Conservation (phyloP, 92 coral and sea anemone species). For the Porites divaricata region DNA sequence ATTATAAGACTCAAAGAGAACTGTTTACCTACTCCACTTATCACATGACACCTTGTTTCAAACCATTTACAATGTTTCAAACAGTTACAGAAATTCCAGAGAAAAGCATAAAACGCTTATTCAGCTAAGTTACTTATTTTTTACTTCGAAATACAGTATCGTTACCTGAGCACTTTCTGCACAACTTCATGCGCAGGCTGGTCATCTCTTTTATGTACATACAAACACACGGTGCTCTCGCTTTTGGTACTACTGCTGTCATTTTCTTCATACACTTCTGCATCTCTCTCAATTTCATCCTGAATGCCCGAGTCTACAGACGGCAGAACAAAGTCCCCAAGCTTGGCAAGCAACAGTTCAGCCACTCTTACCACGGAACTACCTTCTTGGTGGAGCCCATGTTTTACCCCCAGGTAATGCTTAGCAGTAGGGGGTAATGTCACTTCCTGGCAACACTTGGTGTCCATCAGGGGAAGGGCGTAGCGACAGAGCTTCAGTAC, state of each 20-base stretch:
- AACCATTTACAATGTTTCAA: no score
- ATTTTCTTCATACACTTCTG: constrained; percentile 17
- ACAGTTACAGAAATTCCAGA: no score
- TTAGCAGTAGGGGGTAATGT: constrained; percentile 69
- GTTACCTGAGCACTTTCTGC: constrained; percentile 89
- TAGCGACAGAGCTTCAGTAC: constrained; percentile 87
- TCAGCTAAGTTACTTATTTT: no score
- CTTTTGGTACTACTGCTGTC: constrained; percentile 19
- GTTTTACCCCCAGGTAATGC: constrained; percentile 53
- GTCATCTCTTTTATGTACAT: constrained; percentile 84
- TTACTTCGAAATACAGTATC: not conserved
- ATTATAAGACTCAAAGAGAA: no score
- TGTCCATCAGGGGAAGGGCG: constrained; percentile 88
- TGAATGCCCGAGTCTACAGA: constrained; percentile 44
- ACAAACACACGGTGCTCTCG: constrained; percentile 62
- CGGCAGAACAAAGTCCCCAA: constrained; percentile 90
- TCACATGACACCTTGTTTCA: no score
- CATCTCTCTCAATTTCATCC: constrained; percentile 40
- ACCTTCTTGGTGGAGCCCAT: constrained; percentile 26
- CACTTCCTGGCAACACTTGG: constrained; percentile 72
- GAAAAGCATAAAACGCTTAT: no score
- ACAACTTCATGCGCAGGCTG: constrained; percentile 95
- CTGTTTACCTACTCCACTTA: no score
- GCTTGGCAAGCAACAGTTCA: constrained; percentile 82
- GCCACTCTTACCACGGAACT: constrained; percentile 77